A percentile compares a stretch with the other conserved stretches of the same genome.
phyloP scores from a whole-genome alignment of 2,888 invertebrate genomes.

The Meandrusa payeni region DNA sequence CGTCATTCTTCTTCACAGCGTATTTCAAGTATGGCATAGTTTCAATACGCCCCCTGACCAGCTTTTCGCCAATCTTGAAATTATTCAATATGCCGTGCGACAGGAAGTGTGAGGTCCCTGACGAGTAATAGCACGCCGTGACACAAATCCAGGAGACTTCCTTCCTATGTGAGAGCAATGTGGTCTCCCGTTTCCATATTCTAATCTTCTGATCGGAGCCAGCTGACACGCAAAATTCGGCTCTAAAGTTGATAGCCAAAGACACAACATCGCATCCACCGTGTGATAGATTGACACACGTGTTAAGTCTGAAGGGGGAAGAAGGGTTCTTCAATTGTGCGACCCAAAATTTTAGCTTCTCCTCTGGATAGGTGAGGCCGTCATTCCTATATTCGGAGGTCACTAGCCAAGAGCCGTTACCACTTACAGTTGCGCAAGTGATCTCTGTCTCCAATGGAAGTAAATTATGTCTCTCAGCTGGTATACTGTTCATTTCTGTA shows the following conservation, averaged over 20 bases:
- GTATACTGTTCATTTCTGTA: slow-evolving; percentile 63
- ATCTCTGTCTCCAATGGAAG: slow-evolving; percentile 69
- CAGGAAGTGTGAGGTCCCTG: slow-evolving; percentile 55
- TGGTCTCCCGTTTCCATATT: slow-evolving; percentile 58
- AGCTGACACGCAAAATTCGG: slow-evolving; percentile 66
- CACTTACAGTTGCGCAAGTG: slow-evolving; percentile 62
- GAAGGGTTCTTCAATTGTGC: slow-evolving; percentile 37
- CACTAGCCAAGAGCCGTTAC: slow-evolving; percentile 61
- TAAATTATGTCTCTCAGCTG: slow-evolving; percentile 62
- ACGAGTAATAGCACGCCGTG: slow-evolving; percentile 71
- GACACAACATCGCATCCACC: slow-evolving; percentile 65
- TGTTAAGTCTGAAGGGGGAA: slow-evolving; percentile 59
- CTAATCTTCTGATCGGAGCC: slow-evolving; percentile 69
- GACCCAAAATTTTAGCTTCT: slow-evolving; percentile 67
- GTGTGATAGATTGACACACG: slow-evolving; percentile 67
- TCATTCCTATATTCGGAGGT: slow-evolving; percentile 72
- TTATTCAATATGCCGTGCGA: slow-evolving; percentile 56
- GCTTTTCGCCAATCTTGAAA: slow-evolving; percentile 46
- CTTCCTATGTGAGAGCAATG: slow-evolving; percentile 36
- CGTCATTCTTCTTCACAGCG: slow-evolving; percentile 39
- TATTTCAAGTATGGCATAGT: slow-evolving; percentile 47
- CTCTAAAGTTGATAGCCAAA: slow-evolving; percentile 54
- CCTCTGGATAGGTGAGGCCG: slow-evolving; percentile 63
- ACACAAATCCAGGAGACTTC: slow-evolving; percentile 54
- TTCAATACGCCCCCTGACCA: slow-evolving; percentile 26